Percentiles rank a stretch among this genome's conserved stretches.
Conservation (phyloP, 2,797 vertebrate species). For the Sphenodon punctatus region DNA sequence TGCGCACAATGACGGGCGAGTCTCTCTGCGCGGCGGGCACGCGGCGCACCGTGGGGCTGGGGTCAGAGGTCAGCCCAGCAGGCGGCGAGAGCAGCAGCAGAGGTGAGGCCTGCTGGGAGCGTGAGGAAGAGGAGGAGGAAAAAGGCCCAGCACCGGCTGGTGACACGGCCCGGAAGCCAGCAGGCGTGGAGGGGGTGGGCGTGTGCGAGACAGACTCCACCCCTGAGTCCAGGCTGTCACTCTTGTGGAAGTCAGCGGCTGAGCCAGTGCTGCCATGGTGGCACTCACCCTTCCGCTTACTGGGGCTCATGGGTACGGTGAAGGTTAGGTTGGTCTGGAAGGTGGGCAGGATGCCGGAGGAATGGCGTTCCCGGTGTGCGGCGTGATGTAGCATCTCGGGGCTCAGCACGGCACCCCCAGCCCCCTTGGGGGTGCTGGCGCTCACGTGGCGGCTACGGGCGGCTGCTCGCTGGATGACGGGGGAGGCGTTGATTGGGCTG, state of each 20-base stretch:
- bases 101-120: constrained; percentile 81
- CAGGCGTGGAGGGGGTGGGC: constrained; percentile 72
- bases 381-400: constrained; percentile 73
- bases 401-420: constrained; percentile 65
- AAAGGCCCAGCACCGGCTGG: constrained; percentile 73
- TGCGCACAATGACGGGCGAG: constrained; percentile 90
- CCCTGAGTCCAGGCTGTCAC: constrained; percentile 76
- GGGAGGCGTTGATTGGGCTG: constrained; percentile 88
- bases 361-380: constrained; percentile 78
- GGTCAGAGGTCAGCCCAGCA: constrained; percentile 83
- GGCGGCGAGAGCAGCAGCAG: constrained; percentile 88
- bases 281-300: constrained; percentile 84
- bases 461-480: constrained; percentile 82
- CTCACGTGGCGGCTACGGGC: constrained; percentile 81
- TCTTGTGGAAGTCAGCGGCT: constrained; percentile 80
- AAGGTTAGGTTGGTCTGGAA: constrained; percentile 89
- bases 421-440: constrained; percentile 78
- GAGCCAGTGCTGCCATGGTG: constrained; percentile 76
- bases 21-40: constrained; percentile 84
- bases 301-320: constrained; percentile 91
- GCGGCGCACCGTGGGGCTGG: constrained; percentile 78
- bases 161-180: constrained; percentile 73
- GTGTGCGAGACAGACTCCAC: constrained; percentile 82
- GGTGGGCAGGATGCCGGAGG: constrained; percentile 81
- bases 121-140: constrained; percentile 63